Percentiles rank a stretch among this genome's conserved stretches.
Evolutionary conservation across 2,888 invertebrate species (phyloP).

Genomic region (Oasisia sp.): DNA sequence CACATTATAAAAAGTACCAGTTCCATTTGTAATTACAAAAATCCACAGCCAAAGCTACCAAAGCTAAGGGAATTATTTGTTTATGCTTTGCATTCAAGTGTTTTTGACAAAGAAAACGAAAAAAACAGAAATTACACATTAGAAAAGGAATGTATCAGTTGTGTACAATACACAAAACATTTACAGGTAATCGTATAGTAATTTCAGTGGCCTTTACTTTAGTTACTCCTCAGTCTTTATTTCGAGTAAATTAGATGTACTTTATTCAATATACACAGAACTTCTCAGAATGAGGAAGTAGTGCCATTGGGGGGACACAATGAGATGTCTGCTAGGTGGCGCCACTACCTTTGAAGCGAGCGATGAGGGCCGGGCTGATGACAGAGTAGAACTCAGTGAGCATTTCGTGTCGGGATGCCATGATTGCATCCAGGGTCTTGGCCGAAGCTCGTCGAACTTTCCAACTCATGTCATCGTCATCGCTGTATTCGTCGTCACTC

Average conservation of each 20-base stretch:
- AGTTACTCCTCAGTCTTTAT: background rate
- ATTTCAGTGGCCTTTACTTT: background rate
- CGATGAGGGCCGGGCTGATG: conserved; percentile 90
- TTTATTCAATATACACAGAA: background rate
- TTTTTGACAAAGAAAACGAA: too few relatives aligned
- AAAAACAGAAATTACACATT: too few relatives aligned
- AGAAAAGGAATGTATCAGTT: too few relatives aligned
- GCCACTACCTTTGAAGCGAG: conserved; percentile 85
- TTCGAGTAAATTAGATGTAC: background rate
- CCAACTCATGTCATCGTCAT: conserved; percentile 99
- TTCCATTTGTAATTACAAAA: too few relatives aligned
- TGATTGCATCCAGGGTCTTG: conserved; percentile 95
- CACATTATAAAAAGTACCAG: too few relatives aligned
- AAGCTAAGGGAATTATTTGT: too few relatives aligned
- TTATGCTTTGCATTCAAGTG: too few relatives aligned
- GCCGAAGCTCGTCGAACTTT: conserved; percentile 93
- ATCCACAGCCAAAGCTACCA: too few relatives aligned
- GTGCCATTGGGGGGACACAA: background rate
- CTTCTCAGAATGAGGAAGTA: background rate
- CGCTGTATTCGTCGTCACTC: conserved; percentile 92
- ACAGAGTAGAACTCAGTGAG: conserved; percentile 87
- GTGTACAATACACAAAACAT: too few relatives aligned
- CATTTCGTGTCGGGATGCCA: conserved; percentile 90
- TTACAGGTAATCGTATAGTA: too few relatives aligned
- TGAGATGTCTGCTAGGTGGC: background rate